Conservation (phyloP, 2,888 invertebrate genomes). For the Drosophila atripex region DNA sequence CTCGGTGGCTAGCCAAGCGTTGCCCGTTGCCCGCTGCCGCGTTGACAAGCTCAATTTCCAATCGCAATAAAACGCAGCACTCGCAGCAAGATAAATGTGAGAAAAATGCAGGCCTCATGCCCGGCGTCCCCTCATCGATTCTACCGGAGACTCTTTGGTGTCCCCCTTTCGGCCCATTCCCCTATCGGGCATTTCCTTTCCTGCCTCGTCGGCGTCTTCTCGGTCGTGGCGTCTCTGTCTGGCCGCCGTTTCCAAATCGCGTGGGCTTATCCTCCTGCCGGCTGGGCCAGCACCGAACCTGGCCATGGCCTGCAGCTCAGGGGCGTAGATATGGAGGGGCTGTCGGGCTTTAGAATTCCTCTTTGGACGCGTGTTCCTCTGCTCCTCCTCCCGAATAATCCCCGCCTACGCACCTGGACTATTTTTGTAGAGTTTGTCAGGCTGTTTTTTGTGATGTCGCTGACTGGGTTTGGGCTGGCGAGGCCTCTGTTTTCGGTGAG, state of each 20-base stretch:
- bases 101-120: conserved; percentile 72
- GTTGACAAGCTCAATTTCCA: conserved; percentile 80
- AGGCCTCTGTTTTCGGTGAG: conserved; percentile 52
- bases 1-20: conserved; percentile 71
- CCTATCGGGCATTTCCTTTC: conserved; percentile 48
- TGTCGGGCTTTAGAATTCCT: neutral
- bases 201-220: conserved; percentile 61
- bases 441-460: conserved; percentile 10
- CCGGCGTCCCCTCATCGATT: no score
- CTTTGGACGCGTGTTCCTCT: neutral
- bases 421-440: conserved; percentile 29
- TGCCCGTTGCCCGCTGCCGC: conserved; percentile 61
- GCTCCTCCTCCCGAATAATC: neutral
- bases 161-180: conserved; percentile 11
- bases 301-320: conserved; percentile 41
- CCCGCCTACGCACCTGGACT: conserved; percentile 5
- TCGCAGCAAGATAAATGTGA: conserved; percentile 79
- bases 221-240: conserved; percentile 38
- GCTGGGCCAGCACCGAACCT: conserved; percentile 56
- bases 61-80: conserved; percentile 80
- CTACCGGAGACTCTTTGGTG: neutral
- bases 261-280: conserved; percentile 71
- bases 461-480: conserved; percentile 15
- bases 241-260: conserved; percentile 67
- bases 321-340: conserved; percentile 3